Base-by-base conservation (phyloP, 2,113 vertebrate genomes). In the Apistogramma diplotaenia region DNA sequence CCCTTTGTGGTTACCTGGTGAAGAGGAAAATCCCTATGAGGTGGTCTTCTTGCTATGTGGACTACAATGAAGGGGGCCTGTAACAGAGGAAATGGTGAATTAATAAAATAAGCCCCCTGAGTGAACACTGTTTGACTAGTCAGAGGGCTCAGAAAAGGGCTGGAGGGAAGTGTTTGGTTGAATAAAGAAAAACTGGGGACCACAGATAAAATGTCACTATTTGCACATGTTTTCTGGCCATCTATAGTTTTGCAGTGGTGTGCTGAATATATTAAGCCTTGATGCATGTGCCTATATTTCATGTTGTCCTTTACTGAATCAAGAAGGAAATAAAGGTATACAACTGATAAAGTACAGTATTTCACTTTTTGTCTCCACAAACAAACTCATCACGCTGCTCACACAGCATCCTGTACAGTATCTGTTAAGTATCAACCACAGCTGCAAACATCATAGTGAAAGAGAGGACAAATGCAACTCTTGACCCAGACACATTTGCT, bases 11-110 rank as follows among this genome's bases (percentile, higher is more conserved):
- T 92, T 91, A 93, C 90, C 91, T 93, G 92, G 84, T 93, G 90
- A 92, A 93, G 93, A 90, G 89, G 92, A 93, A 94, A 93, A 94
- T 93, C 92, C 92, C 89, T 92, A 77, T 91, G 83, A 91, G 93
- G 93, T 94, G 93, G 93, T 93, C 91, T 79, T 89, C 85, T 83
- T 25, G 49, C 85, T 78, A 83, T 76, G 84, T 89, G 87, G 84
- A 86, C 71, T 76, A 79, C 83, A 84, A 79, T 84, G 84, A 82
- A 77, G 55, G 78, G 15, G 73, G 81, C 79, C 87, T 91, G 89
- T 84, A 90, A 90, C 55, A 59, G 85, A 92, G 87, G 83, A 90
- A 93, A 90, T 81, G 58, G 91, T 87, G 88, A 93, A 90, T 93
- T 92, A 87, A 89, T 91, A 86, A 90, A 93, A 90, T 81, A 86